Evolutionary conservation across 1,140 invertebrate genomes (phyloP).

Genomic region (Pararge aegeria): DNA sequence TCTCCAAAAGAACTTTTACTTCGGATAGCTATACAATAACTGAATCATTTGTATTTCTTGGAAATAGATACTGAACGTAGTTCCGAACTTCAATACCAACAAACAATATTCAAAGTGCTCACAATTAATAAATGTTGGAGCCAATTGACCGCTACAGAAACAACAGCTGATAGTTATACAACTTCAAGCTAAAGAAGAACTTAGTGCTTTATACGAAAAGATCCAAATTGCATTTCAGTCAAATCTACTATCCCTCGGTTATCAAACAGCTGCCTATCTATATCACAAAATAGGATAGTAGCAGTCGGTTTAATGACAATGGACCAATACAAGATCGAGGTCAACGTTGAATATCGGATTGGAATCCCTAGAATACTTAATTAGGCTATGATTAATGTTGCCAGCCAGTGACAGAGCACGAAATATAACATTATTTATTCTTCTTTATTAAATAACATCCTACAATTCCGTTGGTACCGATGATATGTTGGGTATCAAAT

Average conservation of each 20-base stretch:
- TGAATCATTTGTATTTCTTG: too few relatives aligned
- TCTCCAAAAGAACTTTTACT: too few relatives aligned
- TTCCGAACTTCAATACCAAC: conserved; percentile 19
- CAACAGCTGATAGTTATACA: conserved; percentile 32
- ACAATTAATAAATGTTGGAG: conserved; percentile 58
- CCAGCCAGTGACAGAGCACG: conserved; percentile 14
- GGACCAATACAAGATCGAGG: conserved; percentile 45
- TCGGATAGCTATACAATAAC: neutral
- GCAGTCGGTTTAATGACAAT: conserved; percentile 61
- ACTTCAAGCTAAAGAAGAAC: conserved; percentile 31
- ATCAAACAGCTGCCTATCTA: conserved; percentile 50
- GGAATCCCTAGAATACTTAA: conserved; percentile 23
- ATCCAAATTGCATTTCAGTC: conserved; percentile 31
- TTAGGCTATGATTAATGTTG: conserved; percentile 16
- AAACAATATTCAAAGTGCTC: conserved; percentile 46
- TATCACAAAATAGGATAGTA: conserved; percentile 42
- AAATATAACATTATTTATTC: neutral
- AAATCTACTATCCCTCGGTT: conserved; percentile 47
- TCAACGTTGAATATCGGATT: conserved; percentile 29
- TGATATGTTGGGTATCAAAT: neutral
- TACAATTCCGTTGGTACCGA: neutral
- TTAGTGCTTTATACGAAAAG: conserved; percentile 25
- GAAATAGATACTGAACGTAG: neutral
- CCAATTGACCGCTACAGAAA: conserved; percentile 37
- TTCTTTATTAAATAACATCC: neutral